phyloP scores from a whole-genome alignment of 2,797 vertebrate genomes.

The Garrulus glandarius region DNA sequence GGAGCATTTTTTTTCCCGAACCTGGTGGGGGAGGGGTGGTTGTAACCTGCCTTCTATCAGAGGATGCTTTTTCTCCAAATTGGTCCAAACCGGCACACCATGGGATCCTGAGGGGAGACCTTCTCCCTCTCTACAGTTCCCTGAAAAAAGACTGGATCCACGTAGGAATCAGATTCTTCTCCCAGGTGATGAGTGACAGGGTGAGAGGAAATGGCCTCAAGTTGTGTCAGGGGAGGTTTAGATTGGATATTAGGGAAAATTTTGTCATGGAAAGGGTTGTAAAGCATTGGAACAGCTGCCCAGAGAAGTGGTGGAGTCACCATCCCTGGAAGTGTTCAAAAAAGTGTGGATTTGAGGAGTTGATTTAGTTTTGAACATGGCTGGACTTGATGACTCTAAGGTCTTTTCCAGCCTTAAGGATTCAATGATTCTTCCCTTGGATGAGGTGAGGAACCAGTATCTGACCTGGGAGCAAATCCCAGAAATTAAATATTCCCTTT shows the following conservation, averaged over 20 bases:
- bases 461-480: not conserved
- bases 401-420: not conserved
- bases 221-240: not conserved
- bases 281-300: not conserved
- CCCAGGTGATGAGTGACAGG: rapidly evolving
- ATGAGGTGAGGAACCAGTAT: not conserved
- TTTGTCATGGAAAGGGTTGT: not conserved
- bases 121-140: not conserved
- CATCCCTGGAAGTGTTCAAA: not conserved
- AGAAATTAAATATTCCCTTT: not conserved
- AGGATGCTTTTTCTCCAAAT: too few relatives aligned
- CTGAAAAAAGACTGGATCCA: not conserved
- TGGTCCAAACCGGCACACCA: too few relatives aligned
- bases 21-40: too few relatives aligned
- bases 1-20: too few relatives aligned
- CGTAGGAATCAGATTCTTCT: not conserved
- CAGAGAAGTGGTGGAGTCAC: not conserved
- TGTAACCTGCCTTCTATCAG: too few relatives aligned
- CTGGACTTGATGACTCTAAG: not conserved
- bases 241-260: not conserved
- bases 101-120: too few relatives aligned
- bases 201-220: rapidly evolving
- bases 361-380: not conserved
- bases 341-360: not conserved
- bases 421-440: not conserved